phyloP scores from a whole-genome alignment of 2,113 vertebrate species.

The Fregata magnificens region DNA sequence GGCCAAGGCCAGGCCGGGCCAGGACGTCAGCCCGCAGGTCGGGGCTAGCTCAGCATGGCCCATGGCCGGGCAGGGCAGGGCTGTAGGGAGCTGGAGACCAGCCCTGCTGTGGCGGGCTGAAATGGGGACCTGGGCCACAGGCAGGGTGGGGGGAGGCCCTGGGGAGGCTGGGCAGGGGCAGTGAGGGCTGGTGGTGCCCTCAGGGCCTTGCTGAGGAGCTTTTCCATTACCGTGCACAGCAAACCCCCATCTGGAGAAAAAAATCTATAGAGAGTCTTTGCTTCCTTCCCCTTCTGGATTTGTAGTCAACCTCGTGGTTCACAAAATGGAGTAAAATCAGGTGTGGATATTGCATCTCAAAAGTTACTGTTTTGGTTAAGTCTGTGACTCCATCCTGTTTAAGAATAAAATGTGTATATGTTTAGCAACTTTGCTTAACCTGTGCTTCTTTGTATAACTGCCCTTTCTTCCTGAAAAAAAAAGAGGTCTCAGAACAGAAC shows the following conservation, averaged over 20 bases:
- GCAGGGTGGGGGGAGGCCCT: too few species aligned
- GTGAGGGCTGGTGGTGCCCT: neutral
- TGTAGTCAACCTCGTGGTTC: neutral
- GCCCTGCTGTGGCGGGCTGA: neutral
- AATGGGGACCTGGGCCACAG: too few species aligned
- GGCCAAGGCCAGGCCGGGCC: neutral
- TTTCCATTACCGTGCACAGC: neutral
- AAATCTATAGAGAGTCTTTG: neutral
- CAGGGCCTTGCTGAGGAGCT: neutral
- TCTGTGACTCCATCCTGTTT: neutral
- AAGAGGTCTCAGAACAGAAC: neutral
- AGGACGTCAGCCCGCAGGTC: fast-evolving
- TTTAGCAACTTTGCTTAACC: neutral
- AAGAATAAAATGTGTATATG: neutral
- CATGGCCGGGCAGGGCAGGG: neutral
- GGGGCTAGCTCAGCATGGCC: fast-evolving
- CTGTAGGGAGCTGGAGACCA: neutral
- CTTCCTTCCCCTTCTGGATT: neutral
- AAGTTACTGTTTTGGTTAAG: neutral
- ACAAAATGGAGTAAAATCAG: neutral
- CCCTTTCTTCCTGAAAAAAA: neutral
- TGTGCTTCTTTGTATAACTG: neutral
- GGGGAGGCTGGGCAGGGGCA: neutral
- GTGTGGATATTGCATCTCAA: neutral
- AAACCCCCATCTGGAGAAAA: neutral